Percentiles rank a stretch among this genome's conserved stretches.
phyloP scores from a whole-genome alignment of 2,113 vertebrate genomes.

The Chloropsis hardwickii region DNA sequence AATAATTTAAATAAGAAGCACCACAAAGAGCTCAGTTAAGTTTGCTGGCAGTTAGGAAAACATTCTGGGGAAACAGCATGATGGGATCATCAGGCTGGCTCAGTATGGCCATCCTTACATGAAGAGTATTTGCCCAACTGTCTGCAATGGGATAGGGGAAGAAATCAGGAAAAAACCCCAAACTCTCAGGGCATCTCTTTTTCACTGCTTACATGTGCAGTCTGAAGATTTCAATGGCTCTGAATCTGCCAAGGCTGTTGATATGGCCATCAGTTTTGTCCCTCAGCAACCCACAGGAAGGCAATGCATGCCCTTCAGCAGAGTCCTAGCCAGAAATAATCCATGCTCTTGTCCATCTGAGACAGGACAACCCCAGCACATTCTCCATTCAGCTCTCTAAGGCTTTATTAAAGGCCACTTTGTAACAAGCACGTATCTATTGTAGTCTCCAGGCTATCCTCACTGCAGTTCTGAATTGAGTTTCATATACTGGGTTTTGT shows the following conservation, averaged over 20 bases:
- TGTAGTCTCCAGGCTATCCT: not conserved
- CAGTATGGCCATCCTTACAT: rapidly evolving
- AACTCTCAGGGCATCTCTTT: not conserved
- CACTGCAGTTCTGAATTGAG: not conserved
- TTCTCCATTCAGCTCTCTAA: not conserved
- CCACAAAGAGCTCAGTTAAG: not conserved
- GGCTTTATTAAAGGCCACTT: slow-evolving; percentile 26
- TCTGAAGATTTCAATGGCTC: not conserved
- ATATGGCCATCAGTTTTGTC: not conserved
- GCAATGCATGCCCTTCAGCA: not conserved
- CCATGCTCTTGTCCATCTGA: not conserved
- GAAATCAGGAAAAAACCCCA: not conserved
- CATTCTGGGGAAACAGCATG: not conserved
- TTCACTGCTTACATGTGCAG: not conserved
- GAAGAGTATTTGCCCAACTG: not conserved
- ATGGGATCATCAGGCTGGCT: not conserved
- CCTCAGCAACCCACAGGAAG: not conserved
- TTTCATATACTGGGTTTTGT: not conserved
- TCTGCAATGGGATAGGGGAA: not conserved
- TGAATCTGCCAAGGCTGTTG: not conserved
- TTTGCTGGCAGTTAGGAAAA: not conserved
- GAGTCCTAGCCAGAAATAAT: not conserved
- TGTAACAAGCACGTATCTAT: not conserved
- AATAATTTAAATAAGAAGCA: not conserved
- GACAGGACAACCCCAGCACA: not conserved